Evolutionary conservation across 1,140 invertebrate species (phyloP), one percentile per base, ranked within the genome.

Genomic region (Berghia stephanieae): DNA sequence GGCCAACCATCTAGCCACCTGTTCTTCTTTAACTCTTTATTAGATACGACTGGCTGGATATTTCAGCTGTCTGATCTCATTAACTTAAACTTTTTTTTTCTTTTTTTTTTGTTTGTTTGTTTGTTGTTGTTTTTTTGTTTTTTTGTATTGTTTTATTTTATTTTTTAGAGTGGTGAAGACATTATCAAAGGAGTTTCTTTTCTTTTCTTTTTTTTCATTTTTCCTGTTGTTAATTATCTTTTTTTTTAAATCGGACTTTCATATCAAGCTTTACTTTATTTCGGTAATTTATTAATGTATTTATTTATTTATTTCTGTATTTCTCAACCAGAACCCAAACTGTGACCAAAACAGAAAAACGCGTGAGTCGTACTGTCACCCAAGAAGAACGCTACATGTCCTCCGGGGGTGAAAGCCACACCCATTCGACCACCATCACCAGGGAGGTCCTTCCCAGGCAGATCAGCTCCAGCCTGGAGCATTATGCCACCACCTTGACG

Each of bases 401-500:
- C 79, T 57, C 82, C 79, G 42, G 79, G 42, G 36, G 83, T 79
- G 73, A 79, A 55, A 79, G 76, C 38, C 83, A 83, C 18, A n/a
- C n/a, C n/a, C 83, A 84, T 38, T 81, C 84, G 10, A 84, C 83
- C 13, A 87, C 83, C 0, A 75, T 86, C 46, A 80, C 80, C 34
- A 86, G 83, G 0, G 83, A 86, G 44, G 79, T 85, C 40, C 77
- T 71, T 70, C 82, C 77, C 55, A 80, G 82, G 72, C 78, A 84
- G 57, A 60, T 80, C 24, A 79, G 77, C 24, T 73, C 78, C 16
- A 68, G 78, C 24, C 34, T 68, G 8, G 84, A 86, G 60, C 81
- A 81, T 44, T 86, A 80, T 76, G 83, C 86, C 43, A 84, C 83
- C 6, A 85, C 85, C 13, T 57, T 87, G 3, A 86, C 84, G 10